Evolutionary conservation across 2,888 invertebrate species (phyloP), one percentile per base, ranked within the genome.

Genomic region (Lottia scabra): DNA sequence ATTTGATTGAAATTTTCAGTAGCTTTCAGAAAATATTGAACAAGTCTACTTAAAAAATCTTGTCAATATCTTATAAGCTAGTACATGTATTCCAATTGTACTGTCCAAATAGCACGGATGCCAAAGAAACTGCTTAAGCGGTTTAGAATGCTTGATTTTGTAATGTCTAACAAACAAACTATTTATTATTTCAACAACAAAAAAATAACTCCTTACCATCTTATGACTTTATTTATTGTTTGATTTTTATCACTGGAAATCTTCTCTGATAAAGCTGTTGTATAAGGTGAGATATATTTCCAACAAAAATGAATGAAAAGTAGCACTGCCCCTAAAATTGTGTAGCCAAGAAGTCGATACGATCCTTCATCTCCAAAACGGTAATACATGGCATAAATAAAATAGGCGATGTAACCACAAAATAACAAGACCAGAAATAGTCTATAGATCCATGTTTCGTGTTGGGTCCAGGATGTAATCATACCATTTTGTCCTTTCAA

Each of bases 321-420:
- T 30, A 78, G 16, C 12, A 78, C 6, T 4, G 80, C 16, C 1
- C 76, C 82, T 1, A 83, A 13, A 26, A 82, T 67, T 0, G 86
- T 86, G 26, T 83, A 70, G 63, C 83, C 80, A n/a, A 87, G 79
- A 16, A 87, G 80, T 0, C 87, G 76, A 26, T 85, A 75, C 6
- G 84, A 79, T 6, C 81, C 83, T 68, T 87, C 86, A 48, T 83
- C 81, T 45, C 81, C 83, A 67, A 84, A 83, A 27, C 75, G 71
- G 65, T 77, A 77, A 43, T 77, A 72, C 84, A 88, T 82, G 5
- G 84, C 81, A 72, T 80, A 85, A n/a, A 71, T 77, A 67, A 87
- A 85, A 72, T 87, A 87, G 2, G 76, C 82, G 16, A 80, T 76
- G 70, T 84, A 88, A 10, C 74, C 68, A 26, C 75, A 23, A 23